A percentile compares a stretch with the other conserved stretches of the same genome.
Conservation (phyloP, 2,797 vertebrate species). For the Chelon auratus region DNA sequence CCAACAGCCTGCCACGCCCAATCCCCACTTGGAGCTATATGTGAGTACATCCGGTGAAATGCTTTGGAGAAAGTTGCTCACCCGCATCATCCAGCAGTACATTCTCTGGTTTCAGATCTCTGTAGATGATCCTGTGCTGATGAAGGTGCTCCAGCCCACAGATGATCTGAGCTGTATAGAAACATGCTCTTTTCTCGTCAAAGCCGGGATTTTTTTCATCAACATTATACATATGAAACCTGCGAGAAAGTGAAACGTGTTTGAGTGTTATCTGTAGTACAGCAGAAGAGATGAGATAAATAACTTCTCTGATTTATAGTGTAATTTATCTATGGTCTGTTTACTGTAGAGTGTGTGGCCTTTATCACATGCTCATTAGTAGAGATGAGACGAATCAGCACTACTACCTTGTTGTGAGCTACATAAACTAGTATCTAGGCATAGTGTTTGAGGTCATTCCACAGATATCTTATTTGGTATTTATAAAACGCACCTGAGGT, state of each 20-base stretch:
- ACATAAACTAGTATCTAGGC: conserved; percentile 10
- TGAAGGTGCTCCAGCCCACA: conserved; percentile 86
- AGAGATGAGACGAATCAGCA: conserved; percentile 35
- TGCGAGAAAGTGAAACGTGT: conserved; percentile 32
- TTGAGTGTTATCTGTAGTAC: neutral
- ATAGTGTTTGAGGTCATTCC: neutral
- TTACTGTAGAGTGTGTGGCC: conserved; percentile 17
- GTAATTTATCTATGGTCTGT: conserved; percentile 45
- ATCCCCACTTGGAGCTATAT: neutral
- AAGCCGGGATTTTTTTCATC: conserved; percentile 87
- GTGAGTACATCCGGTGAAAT: neutral
- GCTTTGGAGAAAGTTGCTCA: conserved; percentile 26
- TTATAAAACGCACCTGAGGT: conserved; percentile 79
- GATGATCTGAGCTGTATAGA: conserved; percentile 85
- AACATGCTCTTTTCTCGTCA: conserved; percentile 80
- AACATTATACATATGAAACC: conserved; percentile 86
- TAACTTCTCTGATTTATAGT: conserved; percentile 21
- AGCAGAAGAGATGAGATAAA: neutral
- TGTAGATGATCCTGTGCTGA: conserved; percentile 86
- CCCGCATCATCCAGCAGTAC: conserved; percentile 85
- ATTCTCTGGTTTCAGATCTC: conserved; percentile 87
- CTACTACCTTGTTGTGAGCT: conserved; percentile 14
- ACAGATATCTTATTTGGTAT: neutral
- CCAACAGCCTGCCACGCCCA: neutral
- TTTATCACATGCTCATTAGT: conserved; percentile 59